phyloP scores from a whole-genome alignment of 2,113 vertebrate species.

The Mus pahari region DNA sequence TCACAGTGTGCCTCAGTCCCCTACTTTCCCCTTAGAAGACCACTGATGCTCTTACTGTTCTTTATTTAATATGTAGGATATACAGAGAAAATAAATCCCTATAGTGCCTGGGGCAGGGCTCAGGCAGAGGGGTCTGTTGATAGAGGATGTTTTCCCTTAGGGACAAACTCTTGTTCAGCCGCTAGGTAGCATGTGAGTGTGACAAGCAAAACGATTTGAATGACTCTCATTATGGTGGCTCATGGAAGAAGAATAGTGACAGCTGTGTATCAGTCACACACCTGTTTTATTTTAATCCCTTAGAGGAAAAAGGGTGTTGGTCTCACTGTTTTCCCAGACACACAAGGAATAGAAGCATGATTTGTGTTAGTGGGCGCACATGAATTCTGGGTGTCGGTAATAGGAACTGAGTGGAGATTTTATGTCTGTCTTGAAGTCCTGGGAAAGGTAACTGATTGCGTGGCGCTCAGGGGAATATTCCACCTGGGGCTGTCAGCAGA shows the following conservation, averaged over 20 bases:
- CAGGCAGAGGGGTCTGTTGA: not conserved
- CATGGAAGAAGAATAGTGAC: not conserved
- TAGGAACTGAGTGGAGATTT: constrained; percentile 25
- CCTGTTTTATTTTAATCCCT: not conserved
- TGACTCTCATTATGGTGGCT: not conserved
- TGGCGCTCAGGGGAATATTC: not conserved
- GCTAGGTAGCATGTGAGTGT: not conserved
- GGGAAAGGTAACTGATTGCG: constrained; percentile 21
- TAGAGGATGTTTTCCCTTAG: not conserved
- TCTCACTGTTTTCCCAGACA: constrained; percentile 17
- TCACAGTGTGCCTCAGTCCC: not conserved
- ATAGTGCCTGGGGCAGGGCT: not conserved
- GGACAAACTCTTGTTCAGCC: not conserved
- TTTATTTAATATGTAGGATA: not conserved
- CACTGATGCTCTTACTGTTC: not conserved
- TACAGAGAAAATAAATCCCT: not conserved
- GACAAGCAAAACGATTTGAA: not conserved
- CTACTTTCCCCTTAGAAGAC: constrained; percentile 26
- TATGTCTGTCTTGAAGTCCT: not conserved
- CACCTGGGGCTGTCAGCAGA: not conserved
- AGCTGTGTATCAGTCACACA: not conserved
- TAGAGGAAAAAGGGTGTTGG: not conserved
- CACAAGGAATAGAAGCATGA: constrained; percentile 14
- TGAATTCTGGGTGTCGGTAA: not conserved
- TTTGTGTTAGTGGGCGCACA: constrained; percentile 3